These are phyloP conservation scores for Odontesthes bonariensis DNA, from an alignment of 2,113 vertebrate genomes.

Conservation along the genomic window DNA sequence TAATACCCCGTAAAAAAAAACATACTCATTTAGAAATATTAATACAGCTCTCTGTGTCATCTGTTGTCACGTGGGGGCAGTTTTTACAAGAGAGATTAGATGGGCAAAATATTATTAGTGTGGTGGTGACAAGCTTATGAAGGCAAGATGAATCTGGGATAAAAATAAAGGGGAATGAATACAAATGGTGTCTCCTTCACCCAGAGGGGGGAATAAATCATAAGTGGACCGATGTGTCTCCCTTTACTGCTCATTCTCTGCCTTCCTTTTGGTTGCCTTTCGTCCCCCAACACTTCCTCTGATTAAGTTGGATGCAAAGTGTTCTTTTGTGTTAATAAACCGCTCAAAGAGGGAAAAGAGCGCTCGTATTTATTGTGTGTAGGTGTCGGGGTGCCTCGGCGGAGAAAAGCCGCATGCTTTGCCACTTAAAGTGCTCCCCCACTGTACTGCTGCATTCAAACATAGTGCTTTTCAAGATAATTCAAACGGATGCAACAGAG, in stretches of 20 bases:
- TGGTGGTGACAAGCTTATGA: conserved; percentile 74
- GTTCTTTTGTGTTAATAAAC: conserved; percentile 74
- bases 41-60: conserved; percentile 29
- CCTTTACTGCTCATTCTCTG: conserved; percentile 4
- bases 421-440: background rate
- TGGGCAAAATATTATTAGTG: conserved; percentile 79
- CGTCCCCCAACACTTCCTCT: conserved; percentile 55
- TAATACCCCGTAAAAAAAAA: conserved; percentile 75
- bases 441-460: no score
- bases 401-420: conserved; percentile 7
- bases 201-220: conserved; percentile 87
- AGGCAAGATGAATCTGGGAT: conserved; percentile 75
- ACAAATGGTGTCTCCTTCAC: conserved; percentile 90
- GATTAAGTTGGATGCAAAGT: conserved; percentile 68
- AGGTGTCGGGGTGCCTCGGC: conserved; percentile 41
- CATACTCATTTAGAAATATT: no score
- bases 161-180: conserved; percentile 88
- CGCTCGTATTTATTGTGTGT: conserved; percentile 32
- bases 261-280: conserved; percentile 34
- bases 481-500: conserved; percentile 18
- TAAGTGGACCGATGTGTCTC: conserved; percentile 77
- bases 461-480: conserved; percentile 11
- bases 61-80: conserved; percentile 71
- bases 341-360: conserved; percentile 39
- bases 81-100: conserved; percentile 81